Percentiles rank a stretch among this genome's conserved stretches.
Evolutionary conservation across 2,888 invertebrate species (phyloP).

Genomic region (Plusia festucae): DNA sequence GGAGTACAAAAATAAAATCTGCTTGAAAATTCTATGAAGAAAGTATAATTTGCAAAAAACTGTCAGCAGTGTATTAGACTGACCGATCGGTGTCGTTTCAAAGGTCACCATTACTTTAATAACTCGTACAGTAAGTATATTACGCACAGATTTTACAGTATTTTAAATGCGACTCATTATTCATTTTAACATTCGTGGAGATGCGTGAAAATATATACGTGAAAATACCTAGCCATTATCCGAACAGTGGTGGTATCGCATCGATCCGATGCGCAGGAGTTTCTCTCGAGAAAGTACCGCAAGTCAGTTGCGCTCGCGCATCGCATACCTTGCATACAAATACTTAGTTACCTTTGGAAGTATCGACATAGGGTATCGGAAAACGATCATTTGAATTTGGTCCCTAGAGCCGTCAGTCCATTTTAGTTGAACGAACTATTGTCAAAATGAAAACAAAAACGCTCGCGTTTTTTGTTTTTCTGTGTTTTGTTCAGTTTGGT

Average conservation of each 20-base stretch:
- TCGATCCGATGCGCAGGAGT: slow-evolving; percentile 78
- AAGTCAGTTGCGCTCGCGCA: slow-evolving; percentile 80
- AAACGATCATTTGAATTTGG: slow-evolving; percentile 81
- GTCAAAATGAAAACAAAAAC: slow-evolving; percentile 77
- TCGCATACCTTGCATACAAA: slow-evolving; percentile 86
- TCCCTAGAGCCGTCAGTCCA: slow-evolving; percentile 80
- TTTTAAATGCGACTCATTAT: slow-evolving; percentile 44
- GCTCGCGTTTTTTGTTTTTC: slow-evolving; percentile 63
- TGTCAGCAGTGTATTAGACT: slow-evolving; percentile 21
- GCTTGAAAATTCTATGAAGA: slow-evolving; percentile 13
- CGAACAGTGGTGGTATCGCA: slow-evolving; percentile 71
- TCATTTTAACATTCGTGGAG: slow-evolving; percentile 40
- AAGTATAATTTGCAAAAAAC: slow-evolving; percentile 19
- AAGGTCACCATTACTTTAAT: slow-evolving; percentile 41
- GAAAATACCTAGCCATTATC: slow-evolving; percentile 55
- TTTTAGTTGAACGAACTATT: slow-evolving; percentile 62
- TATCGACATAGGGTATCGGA: slow-evolving; percentile 76
- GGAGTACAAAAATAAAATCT: background rate
- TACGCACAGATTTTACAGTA: slow-evolving; percentile 37
- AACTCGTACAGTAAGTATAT: slow-evolving; percentile 33
- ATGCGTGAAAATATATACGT: slow-evolving; percentile 66
- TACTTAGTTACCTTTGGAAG: slow-evolving; percentile 75
- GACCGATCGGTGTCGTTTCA: slow-evolving; percentile 34
- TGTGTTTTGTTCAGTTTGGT: slow-evolving; percentile 63
- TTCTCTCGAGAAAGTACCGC: slow-evolving; percentile 89